Conservation (phyloP, 2,113 vertebrate species). For the Aptenodytes forsteri region DNA sequence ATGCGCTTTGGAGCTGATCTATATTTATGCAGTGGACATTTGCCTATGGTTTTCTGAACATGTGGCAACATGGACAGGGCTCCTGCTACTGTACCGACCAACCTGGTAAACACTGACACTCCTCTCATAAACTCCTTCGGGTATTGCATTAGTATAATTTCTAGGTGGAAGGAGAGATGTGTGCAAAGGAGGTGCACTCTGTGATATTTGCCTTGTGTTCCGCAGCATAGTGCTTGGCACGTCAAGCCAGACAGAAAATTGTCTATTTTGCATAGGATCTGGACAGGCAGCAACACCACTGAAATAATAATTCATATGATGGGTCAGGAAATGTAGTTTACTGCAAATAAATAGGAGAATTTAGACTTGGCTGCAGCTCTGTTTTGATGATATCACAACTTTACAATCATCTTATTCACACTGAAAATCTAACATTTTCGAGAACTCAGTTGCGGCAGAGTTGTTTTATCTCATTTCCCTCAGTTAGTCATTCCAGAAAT, state of each 20-base stretch:
- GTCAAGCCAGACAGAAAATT: not conserved
- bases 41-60: not conserved
- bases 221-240: not conserved
- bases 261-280: not conserved
- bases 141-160: not conserved
- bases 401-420: not conserved
- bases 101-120: not conserved
- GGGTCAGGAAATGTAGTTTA: not conserved
- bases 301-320: not conserved
- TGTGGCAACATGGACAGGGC: not conserved
- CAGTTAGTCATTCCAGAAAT: not conserved
- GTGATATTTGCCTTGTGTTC: not conserved
- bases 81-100: not conserved
- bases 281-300: not conserved
- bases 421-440: not conserved
- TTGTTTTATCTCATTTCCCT: not conserved
- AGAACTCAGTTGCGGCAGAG: not conserved
- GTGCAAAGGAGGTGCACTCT: not conserved
- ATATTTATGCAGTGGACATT: not conserved
- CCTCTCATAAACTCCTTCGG: not conserved
- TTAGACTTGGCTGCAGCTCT: not conserved
- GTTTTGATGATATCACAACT: not conserved
- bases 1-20: not conserved
- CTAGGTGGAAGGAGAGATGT: not conserved
- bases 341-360: not conserved